Evolutionary conservation across 2,113 vertebrate species (phyloP).

Genomic region (Amphilophus citrinellus): DNA sequence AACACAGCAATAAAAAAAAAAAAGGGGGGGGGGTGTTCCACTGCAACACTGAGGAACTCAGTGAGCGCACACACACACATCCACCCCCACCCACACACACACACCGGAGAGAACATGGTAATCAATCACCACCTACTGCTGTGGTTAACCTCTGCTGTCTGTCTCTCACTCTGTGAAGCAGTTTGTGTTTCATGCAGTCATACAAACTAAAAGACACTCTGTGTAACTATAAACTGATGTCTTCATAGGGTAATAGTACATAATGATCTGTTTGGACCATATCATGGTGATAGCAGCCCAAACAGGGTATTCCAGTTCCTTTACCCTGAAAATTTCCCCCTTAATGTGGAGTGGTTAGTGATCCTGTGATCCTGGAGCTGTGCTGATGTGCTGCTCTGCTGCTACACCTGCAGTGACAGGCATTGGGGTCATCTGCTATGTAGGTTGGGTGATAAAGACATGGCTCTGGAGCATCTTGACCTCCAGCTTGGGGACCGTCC

Average conservation of each 20-base stretch:
- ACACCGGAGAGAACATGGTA: background rate
- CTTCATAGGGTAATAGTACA: background rate
- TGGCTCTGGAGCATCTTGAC: background rate
- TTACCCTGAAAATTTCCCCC: background rate
- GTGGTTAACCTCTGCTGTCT: background rate
- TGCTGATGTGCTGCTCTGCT: background rate
- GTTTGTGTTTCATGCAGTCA: background rate
- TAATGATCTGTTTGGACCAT: background rate
- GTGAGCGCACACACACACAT: background rate
- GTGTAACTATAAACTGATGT: background rate
- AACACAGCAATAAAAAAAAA: constrained; percentile 31
- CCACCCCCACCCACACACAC: background rate
- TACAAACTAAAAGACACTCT: background rate
- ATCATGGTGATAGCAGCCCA: background rate
- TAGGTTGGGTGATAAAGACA: background rate
- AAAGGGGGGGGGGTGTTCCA: background rate
- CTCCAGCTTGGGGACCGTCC: background rate
- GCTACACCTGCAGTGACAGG: background rate
- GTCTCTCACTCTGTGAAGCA: background rate
- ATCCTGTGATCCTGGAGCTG: background rate
- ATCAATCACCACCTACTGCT: background rate
- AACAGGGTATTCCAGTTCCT: accelerated
- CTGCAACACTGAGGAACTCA: constrained; percentile 40
- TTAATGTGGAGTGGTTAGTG: too few species aligned
- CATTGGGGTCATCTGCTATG: background rate